Evolutionary conservation across 2,113 vertebrate species (phyloP), one percentile per base, ranked within the genome.

Genomic region (Isurus oxyrinchus): DNA sequence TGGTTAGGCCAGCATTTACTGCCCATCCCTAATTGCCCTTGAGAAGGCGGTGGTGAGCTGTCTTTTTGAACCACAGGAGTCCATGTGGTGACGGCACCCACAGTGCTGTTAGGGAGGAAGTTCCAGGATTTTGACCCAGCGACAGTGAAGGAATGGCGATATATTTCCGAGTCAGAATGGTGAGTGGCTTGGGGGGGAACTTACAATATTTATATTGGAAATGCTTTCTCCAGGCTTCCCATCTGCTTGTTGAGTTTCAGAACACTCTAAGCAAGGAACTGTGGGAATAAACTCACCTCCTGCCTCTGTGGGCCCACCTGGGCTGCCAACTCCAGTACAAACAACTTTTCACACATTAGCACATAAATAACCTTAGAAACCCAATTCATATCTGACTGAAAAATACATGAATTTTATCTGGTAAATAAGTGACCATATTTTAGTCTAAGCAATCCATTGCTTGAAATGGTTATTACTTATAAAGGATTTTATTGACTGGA

Each of bases 401-500:
- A 91, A 59, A 57, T 10, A 91, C 88, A 59, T 87, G 40, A 59
- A 91, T 91, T 59, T 91, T 31, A 59, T 27, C 27, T 59, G 88
- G 10, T 84, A 44, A 84, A 44, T 84, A 81, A 19, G 40, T 84
- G 81, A 84, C 16, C 13, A 81, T 81, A 81, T 81, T 90, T 87
- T 90, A 57, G 25, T 25, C 87, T 55, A 55, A 90, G 87, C 21
- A 90, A 90, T 90, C 53, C 31, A 19, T 59, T 91, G 55, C 88
- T 3, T 61, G 88, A 91, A 61, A 59, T 61, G 27, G 55, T 59
- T 59, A 59, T 59, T n/a, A 91, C 31, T 91, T 91, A 59, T 5
- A 91, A 61, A 91, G 10, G 55, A 59, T 91, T 76, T 59, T 31
- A 91, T 91, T 59, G 55, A 91, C 88, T 91, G 88, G 88, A 59